Base-by-base conservation (phyloP, 2,797 vertebrate genomes). In the Adrianichthys oophorus region DNA sequence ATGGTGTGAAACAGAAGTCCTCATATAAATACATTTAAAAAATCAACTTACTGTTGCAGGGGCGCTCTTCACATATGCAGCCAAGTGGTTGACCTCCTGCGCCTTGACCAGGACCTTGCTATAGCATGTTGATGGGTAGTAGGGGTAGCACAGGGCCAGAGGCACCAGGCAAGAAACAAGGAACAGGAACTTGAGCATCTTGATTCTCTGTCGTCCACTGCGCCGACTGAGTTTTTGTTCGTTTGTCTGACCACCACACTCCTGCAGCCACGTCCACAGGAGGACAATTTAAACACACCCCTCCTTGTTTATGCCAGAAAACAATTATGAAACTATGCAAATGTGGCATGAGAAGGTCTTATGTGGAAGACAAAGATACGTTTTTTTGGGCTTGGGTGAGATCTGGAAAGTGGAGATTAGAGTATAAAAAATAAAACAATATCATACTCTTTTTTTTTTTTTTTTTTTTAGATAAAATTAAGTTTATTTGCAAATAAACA, bases 51-150 rank as follows among this genome's bases (percentile, higher is more conserved):
- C 87, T 12, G 80, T 87, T 45, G 72, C 48, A 14, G 47, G 41
- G 60, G 57, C 55, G 19, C 8, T 42, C 76, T 84, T 88, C 24
- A 90, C 21, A 17, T 79, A 8, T 2, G 73, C 70, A 1, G 86
- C 84, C 70, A 42, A 62, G 8, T 80, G 62, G 3, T 65, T 83
- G 59, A 85, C 44, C 14, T 90, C 85, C 2, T 1, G 59, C 0
- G 70, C 78, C 86, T 86, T 86, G 66, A 0, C 40, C 61, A 90
- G 80, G 0, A 89, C 83, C 61, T 87, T 89, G 46, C 59, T 70
- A 79, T 89, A 90, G 66, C 90, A 89, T 1, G 87, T 90, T 2
- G 78, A 83, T 14, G 86, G 90, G 59, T 45, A 58, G 72, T 77
- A 88, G 17, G 80, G 77, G 53, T 68, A 72, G 52, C 68, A 78